Conservation (phyloP, 2,797 vertebrate species). For the Cyprinella venusta region DNA sequence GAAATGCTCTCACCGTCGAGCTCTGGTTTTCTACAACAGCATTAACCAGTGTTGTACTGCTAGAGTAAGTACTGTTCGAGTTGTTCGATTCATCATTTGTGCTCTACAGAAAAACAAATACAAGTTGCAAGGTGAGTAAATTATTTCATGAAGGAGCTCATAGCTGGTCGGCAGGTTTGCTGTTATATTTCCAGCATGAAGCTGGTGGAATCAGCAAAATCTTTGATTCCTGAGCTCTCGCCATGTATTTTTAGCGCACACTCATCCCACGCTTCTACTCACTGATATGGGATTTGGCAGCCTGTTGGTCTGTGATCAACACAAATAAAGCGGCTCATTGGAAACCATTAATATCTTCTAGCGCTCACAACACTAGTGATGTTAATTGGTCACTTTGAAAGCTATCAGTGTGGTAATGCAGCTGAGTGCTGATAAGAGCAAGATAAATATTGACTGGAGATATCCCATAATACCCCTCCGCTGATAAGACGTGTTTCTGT, state of each 20-base stretch:
- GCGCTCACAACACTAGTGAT: neutral
- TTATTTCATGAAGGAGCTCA: neutral
- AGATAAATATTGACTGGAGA: slow-evolving; percentile 50
- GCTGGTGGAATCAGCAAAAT: neutral
- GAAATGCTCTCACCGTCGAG: neutral
- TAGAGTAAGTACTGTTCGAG: neutral
- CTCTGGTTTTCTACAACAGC: neutral
- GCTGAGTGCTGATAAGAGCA: slow-evolving; percentile 18
- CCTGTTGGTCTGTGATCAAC: slow-evolving; percentile 22
- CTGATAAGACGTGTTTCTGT: slow-evolving; percentile 40
- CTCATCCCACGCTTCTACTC: slow-evolving; percentile 1
- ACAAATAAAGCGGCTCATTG: neutral
- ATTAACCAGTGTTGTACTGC: neutral
- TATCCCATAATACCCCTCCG: slow-evolving; percentile 18
- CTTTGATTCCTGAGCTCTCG: neutral
- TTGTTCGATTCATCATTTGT: neutral
- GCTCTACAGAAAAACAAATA: neutral
- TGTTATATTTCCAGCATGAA: neutral
- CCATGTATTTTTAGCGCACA: neutral
- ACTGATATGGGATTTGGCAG: slow-evolving; percentile 34
- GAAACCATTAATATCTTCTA: neutral
- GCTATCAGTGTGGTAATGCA: slow-evolving; percentile 30
- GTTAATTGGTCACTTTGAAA: slow-evolving; percentile 31
- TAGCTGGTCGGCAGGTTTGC: neutral
- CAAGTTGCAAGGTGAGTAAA: neutral